phyloP scores from a whole-genome alignment of 2,797 vertebrate species.

The Xiphophorus birchmanni region DNA sequence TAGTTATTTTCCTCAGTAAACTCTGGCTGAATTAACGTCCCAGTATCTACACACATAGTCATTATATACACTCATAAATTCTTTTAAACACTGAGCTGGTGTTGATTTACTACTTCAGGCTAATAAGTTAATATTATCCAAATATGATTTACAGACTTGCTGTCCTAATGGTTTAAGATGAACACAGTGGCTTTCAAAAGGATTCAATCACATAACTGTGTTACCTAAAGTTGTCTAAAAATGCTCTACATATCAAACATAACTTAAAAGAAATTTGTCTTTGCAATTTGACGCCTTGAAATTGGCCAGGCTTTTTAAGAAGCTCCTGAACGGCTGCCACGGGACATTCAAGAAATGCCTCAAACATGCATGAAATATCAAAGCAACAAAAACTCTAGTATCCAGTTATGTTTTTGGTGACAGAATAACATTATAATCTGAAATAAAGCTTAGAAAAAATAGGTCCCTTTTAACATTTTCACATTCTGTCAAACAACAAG shows the following conservation, averaged over 20 bases:
- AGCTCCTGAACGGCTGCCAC: too few species aligned
- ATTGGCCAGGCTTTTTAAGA: too few species aligned
- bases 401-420: too few species aligned
- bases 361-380: too few species aligned
- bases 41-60: not conserved
- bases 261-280: too few species aligned
- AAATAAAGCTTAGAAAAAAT: too few species aligned
- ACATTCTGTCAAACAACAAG: not conserved
- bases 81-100: not conserved
- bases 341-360: too few species aligned
- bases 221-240: too few species aligned
- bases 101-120: not conserved
- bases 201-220: not conserved
- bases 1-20: conserved; percentile 24
- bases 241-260: too few species aligned
- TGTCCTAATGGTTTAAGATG: not conserved
- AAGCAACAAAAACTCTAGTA: too few species aligned
- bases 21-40: not conserved
- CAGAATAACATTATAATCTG: too few species aligned
- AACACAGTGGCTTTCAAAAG: not conserved
- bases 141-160: not conserved
- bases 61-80: not conserved
- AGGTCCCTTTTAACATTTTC: not conserved
- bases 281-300: too few species aligned
- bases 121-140: not conserved